Conservation (phyloP, 1,140 invertebrate genomes). For the Orius insidiosus region DNA sequence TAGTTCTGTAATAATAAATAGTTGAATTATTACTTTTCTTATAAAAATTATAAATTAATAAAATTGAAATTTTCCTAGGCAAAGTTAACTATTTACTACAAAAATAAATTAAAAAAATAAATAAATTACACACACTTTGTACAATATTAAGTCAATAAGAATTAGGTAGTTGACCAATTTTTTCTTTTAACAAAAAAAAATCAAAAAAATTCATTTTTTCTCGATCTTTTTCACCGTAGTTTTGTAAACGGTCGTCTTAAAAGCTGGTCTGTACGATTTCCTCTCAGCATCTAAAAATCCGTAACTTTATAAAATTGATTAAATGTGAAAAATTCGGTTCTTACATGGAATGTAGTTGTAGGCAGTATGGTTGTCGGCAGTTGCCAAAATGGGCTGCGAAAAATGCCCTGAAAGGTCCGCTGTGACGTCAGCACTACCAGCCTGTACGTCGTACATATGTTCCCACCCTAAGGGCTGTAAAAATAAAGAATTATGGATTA, state of each 20-base stretch:
- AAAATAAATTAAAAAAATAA: too few species aligned
- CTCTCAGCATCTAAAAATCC: not conserved
- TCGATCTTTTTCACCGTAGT: not conserved
- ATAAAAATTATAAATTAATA: too few species aligned
- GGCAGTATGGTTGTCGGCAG: not conserved
- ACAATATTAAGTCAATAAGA: too few species aligned
- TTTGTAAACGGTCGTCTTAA: conserved; percentile 1
- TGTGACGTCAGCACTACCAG: not conserved
- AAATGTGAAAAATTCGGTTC: not conserved
- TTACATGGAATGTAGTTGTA: not conserved
- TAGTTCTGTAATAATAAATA: too few species aligned
- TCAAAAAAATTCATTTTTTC: too few species aligned
- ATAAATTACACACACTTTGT: too few species aligned
- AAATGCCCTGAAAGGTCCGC: not conserved
- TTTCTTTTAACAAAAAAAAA: too few species aligned
- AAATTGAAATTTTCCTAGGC: too few species aligned
- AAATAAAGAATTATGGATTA: too few species aligned
- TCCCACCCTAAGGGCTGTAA: not conserved
- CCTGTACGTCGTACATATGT: not conserved
- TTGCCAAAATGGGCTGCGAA: not conserved
- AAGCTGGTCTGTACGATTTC: not conserved
- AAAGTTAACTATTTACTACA: too few species aligned
- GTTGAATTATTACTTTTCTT: too few species aligned
- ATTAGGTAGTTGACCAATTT: too few species aligned
- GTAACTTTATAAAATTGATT: not conserved